Evolutionary conservation across 2,797 vertebrate genomes (phyloP).

Genomic region (Oryzias sinensis): DNA sequence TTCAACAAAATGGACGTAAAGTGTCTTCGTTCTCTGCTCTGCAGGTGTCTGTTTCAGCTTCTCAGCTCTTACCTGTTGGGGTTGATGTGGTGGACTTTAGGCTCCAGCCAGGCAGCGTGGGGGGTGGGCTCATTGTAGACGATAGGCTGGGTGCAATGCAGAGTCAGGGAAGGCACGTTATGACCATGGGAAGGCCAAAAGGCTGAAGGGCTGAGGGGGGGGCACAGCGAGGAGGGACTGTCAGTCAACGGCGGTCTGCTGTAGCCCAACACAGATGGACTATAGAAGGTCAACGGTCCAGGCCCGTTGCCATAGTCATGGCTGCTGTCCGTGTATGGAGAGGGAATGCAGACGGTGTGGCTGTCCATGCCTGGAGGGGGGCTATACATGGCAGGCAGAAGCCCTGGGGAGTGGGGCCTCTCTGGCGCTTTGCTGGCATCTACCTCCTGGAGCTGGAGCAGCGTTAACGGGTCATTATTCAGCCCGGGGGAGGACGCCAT

Average conservation of each 20-base stretch:
- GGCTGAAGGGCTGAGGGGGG: conserved; percentile 76
- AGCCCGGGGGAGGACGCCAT: conserved; percentile 82
- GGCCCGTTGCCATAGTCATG: conserved; percentile 78
- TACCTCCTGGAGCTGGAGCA: conserved; percentile 81
- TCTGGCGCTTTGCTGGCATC: conserved; percentile 75
- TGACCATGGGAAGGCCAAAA: conserved; percentile 83
- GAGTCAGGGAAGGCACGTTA: conserved; percentile 74
- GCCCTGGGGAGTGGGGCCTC: conserved; percentile 66
- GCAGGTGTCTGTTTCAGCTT: neutral
- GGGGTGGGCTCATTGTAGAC: conserved; percentile 80
- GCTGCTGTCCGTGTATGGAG: conserved; percentile 82
- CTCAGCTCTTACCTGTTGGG: conserved; percentile 76
- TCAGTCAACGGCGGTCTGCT: conserved; percentile 71
- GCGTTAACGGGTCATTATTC: conserved; percentile 70
- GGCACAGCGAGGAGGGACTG: conserved; percentile 61
- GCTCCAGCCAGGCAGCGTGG: conserved; percentile 82
- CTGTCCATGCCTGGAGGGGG: conserved; percentile 76
- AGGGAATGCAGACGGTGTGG: conserved; percentile 84
- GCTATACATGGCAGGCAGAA: conserved; percentile 62
- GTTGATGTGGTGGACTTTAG: conserved; percentile 67
- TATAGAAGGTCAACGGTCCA: conserved; percentile 81
- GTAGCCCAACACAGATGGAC: conserved; percentile 82
- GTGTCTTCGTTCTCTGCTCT: no score
- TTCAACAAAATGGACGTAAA: no score
- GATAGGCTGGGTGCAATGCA: conserved; percentile 85